A percentile compares a stretch with the other conserved stretches of the same genome.
These are phyloP conservation scores for Epinephelus awoara DNA, from an alignment of 2,797 vertebrate genomes.

Conservation along the genomic window DNA sequence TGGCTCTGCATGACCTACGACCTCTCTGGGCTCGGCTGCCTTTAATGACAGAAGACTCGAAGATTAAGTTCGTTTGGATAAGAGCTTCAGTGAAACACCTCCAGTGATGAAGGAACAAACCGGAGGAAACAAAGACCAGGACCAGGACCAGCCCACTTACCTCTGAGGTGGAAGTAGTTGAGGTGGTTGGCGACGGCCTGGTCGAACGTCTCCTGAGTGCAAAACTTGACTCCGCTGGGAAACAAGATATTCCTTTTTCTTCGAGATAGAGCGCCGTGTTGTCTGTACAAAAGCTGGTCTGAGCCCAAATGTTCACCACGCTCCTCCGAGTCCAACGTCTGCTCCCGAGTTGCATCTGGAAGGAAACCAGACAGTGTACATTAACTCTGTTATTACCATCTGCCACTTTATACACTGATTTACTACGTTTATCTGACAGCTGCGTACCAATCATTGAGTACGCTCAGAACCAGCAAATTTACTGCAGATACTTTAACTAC, in stretches of 20 bases:
- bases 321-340: constrained; percentile 1
- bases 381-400: no score
- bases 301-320: not conserved
- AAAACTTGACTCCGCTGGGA: constrained; percentile 92
- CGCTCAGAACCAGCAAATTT: no score
- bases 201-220: constrained; percentile 90
- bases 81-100: constrained; percentile 9
- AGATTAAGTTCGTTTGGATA: constrained; percentile 31
- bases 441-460: no score
- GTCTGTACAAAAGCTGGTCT: constrained; percentile 42
- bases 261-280: constrained; percentile 74
- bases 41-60: constrained; percentile 6
- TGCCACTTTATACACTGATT: no score
- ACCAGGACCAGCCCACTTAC: constrained; percentile 70
- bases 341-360: constrained; percentile 49
- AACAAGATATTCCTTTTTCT: constrained; percentile 89
- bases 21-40: constrained; percentile 14
- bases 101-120: not conserved
- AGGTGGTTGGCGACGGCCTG: constrained; percentile 90
- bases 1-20: constrained; percentile 43
- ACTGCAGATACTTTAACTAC: not conserved
- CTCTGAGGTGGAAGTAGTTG: constrained; percentile 93
- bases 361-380: no score
- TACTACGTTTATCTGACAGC: no score
- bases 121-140: no score